A percentile compares a stretch with the other conserved stretches of the same genome.
Conservation (phyloP, 2,888 invertebrate genomes). For the Microctonus hyperodae region DNA sequence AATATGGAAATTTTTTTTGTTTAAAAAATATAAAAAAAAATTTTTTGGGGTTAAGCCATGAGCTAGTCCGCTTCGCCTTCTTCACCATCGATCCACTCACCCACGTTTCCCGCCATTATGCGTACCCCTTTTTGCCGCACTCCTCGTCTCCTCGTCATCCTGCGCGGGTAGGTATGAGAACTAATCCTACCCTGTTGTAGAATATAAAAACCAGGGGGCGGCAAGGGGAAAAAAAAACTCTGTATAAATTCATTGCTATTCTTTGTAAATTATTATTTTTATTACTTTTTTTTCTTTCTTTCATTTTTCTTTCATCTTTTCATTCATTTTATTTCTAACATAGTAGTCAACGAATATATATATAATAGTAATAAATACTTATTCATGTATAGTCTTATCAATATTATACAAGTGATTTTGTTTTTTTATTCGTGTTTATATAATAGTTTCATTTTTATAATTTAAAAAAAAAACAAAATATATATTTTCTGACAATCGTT, state of each 20-base stretch:
- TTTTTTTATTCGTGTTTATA: slow-evolving; percentile 30
- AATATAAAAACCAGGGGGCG: slow-evolving; percentile 7
- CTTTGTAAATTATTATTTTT: slow-evolving; percentile 6
- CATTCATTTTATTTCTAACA: slow-evolving; percentile 54
- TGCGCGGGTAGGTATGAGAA: not conserved
- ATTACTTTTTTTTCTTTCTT: slow-evolving; percentile 23
- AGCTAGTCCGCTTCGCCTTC: slow-evolving; percentile 17
- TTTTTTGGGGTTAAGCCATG: slow-evolving; percentile 11
- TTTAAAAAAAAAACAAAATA: slow-evolving; percentile 1
- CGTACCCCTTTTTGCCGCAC: slow-evolving; percentile 12
- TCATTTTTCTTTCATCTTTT: slow-evolving; percentile 7
- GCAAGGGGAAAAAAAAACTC: not conserved
- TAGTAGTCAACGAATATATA: slow-evolving; percentile 56
- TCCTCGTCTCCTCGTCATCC: not conserved
- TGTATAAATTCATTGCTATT: slow-evolving; percentile 5
- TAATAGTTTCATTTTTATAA: slow-evolving; percentile 34
- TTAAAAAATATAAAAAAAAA: not conserved
- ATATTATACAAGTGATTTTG: slow-evolving; percentile 49
- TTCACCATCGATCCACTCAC: slow-evolving; percentile 25
- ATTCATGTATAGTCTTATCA: slow-evolving; percentile 40
- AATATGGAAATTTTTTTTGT: not conserved
- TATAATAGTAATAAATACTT: slow-evolving; percentile 50
- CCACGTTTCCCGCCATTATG: slow-evolving; percentile 21
- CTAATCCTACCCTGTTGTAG: slow-evolving; percentile 12
- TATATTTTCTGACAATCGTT: slow-evolving; percentile 42